These are phyloP conservation scores for Epirrhoe alternata DNA, from an alignment of 2,888 invertebrate genomes.

Conservation along the genomic window DNA sequence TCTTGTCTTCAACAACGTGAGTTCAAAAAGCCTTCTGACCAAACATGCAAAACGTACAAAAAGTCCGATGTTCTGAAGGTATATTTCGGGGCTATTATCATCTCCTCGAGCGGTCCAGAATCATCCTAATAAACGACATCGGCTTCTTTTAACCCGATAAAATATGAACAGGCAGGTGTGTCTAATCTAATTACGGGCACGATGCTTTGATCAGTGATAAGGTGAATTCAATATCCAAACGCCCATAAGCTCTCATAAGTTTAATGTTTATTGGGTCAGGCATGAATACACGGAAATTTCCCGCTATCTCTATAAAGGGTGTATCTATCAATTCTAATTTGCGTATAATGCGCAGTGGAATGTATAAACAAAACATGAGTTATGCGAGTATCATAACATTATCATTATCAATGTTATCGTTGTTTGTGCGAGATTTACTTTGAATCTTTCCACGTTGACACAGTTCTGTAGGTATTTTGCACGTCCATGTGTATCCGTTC, in stretches of 20 bases:
- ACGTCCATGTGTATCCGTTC: conserved; percentile 13
- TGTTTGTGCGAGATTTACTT: conserved; percentile 28
- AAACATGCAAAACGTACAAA: background rate
- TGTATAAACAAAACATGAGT: conserved; percentile 30
- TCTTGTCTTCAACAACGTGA: background rate
- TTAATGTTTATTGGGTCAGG: conserved; percentile 24
- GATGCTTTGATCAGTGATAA: conserved; percentile 34
- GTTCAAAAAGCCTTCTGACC: background rate
- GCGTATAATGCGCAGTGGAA: conserved; percentile 28
- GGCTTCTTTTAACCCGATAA: conserved; percentile 37
- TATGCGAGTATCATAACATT: conserved; percentile 22
- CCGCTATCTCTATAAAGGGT: conserved; percentile 22
- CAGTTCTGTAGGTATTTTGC: conserved; percentile 13
- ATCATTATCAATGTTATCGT: conserved; percentile 34
- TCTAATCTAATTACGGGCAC: conserved; percentile 42
- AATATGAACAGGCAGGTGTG: conserved; percentile 39
- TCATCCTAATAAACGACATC: conserved; percentile 40
- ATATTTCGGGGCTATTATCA: background rate
- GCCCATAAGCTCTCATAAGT: conserved; percentile 15
- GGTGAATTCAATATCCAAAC: conserved; percentile 23
- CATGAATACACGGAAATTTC: conserved; percentile 18
- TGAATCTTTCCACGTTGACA: conserved; percentile 27
- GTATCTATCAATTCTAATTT: conserved; percentile 27
- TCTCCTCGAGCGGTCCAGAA: conserved; percentile 12
- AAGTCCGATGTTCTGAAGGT: too few species aligned